These are phyloP conservation scores for Salvelinus namaycush DNA, from an alignment of 2,113 vertebrate genomes.

Conservation along the genomic window DNA sequence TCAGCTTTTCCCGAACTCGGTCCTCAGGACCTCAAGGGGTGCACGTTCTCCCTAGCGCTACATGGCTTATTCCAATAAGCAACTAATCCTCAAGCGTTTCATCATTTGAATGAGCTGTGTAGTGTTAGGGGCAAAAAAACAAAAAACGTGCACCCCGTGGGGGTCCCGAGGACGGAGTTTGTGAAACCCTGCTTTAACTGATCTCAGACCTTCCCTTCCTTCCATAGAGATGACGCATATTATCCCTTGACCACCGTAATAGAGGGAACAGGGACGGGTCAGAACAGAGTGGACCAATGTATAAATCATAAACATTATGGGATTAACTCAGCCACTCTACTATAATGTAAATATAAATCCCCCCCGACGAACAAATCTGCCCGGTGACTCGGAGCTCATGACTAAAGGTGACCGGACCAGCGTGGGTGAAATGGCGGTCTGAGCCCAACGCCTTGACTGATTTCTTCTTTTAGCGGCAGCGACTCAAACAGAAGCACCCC, in stretches of 20 bases:
- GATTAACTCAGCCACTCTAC: constrained; percentile 25
- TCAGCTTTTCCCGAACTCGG: too few species aligned
- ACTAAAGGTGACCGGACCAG: constrained; percentile 29
- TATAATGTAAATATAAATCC: constrained; percentile 53
- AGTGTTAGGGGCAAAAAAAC: too few species aligned
- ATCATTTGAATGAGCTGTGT: too few species aligned
- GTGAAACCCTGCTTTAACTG: background rate
- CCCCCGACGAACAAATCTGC: constrained; percentile 43
- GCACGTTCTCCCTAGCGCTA: too few species aligned
- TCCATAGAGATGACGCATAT: background rate
- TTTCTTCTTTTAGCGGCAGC: constrained; percentile 50
- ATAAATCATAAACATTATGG: constrained; percentile 11
- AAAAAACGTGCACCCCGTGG: too few species aligned
- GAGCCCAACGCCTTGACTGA: constrained; percentile 45
- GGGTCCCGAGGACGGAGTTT: too few species aligned
- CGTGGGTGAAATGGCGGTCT: constrained; percentile 46
- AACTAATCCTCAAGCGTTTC: too few species aligned
- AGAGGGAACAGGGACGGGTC: background rate
- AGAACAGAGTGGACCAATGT: background rate
- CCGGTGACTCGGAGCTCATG: constrained; percentile 20
- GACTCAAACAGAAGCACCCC: constrained; percentile 57
- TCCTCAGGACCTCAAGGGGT: too few species aligned
- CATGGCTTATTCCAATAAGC: too few species aligned
- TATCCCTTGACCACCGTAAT: background rate
- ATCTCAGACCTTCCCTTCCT: background rate